Percentiles rank a stretch among this genome's conserved stretches.
Conservation (phyloP, 2,888 invertebrate genomes). For the Scaptomyza cyrtandrae region DNA sequence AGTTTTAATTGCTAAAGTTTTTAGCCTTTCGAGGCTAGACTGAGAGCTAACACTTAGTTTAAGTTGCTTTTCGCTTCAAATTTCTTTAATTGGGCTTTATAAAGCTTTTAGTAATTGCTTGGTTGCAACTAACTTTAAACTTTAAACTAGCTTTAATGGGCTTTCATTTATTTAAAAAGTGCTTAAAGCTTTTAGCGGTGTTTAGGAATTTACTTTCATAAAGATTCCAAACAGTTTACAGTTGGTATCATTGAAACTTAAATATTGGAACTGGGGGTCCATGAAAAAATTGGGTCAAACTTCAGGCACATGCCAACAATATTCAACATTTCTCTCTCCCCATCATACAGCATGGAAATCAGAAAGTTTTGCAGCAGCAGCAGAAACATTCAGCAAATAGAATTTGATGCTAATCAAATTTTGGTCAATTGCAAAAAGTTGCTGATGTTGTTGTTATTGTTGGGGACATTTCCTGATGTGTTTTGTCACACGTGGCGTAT, state of each 20-base stretch:
- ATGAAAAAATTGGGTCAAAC: slow-evolving; percentile 17
- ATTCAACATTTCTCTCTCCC: slow-evolving; percentile 4
- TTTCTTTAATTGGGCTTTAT: too few species aligned
- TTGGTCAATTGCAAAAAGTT: slow-evolving; percentile 59
- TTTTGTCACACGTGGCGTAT: slow-evolving; percentile 43
- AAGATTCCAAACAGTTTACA: neutral
- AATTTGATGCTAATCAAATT: slow-evolving; percentile 47
- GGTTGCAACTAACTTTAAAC: too few species aligned
- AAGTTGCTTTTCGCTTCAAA: too few species aligned
- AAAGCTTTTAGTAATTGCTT: too few species aligned
- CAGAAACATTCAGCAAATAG: neutral
- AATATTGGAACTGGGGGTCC: neutral
- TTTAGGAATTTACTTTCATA: too few species aligned
- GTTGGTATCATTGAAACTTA: slow-evolving; percentile 1
- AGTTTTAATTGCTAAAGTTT: too few species aligned
- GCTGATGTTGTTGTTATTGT: slow-evolving; percentile 5
- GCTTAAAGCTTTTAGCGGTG: too few species aligned
- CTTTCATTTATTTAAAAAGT: too few species aligned
- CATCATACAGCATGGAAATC: slow-evolving; percentile 24
- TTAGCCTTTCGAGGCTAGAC: too few species aligned
- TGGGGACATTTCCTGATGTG: slow-evolving; percentile 2
- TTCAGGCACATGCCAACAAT: neutral
- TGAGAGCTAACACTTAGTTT: too few species aligned
- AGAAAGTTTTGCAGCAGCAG: slow-evolving; percentile 20
- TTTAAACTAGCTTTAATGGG: too few species aligned